Evolutionary conservation across 2,888 invertebrate species (phyloP).

Genomic region (Sylvicola cinctus): DNA sequence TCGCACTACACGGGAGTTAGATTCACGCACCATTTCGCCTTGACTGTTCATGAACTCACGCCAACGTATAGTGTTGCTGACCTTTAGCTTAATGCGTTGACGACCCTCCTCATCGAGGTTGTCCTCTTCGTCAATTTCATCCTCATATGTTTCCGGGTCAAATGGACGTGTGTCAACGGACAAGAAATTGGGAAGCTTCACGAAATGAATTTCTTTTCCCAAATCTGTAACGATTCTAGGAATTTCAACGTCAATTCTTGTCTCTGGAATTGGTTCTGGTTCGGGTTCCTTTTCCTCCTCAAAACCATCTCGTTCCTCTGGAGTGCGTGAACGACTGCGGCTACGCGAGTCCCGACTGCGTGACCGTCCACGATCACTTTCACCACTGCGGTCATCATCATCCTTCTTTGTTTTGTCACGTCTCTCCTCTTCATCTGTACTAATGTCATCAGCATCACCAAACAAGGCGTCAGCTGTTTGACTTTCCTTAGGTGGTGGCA

Average conservation of each 20-base stretch:
- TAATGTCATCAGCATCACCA: slow-evolving; percentile 86
- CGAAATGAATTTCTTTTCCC: slow-evolving; percentile 83
- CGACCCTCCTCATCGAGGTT: slow-evolving; percentile 94
- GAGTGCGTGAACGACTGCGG: slow-evolving; percentile 8
- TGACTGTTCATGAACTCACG: slow-evolving; percentile 61
- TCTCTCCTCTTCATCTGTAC: slow-evolving; percentile 42
- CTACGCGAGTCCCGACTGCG: slow-evolving; percentile 15
- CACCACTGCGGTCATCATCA: slow-evolving; percentile 15
- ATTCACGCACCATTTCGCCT: slow-evolving; percentile 66
- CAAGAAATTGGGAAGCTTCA: slow-evolving; percentile 93
- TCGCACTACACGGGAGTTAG: slow-evolving; percentile 83
- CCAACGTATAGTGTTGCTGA: slow-evolving; percentile 97
- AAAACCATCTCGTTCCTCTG: slow-evolving; percentile 9
- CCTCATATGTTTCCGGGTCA: slow-evolving; percentile 86
- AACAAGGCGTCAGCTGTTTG: slow-evolving; percentile 63
- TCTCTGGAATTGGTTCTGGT: slow-evolving; percentile 70
- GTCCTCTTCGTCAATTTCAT: slow-evolving; percentile 97
- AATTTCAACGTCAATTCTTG: slow-evolving; percentile 90
- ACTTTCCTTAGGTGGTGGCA: slow-evolving; percentile 16
- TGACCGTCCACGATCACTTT: slow-evolving; percentile 10
- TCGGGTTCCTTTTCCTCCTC: slow-evolving; percentile 42
- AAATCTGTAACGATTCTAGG: slow-evolving; percentile 86
- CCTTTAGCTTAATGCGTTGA: slow-evolving; percentile 62
- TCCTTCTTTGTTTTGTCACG: slow-evolving; percentile 21
- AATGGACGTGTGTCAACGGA: slow-evolving; percentile 95